Conservation (phyloP, 1,140 invertebrate genomes). For the Cephus cinctus region DNA sequence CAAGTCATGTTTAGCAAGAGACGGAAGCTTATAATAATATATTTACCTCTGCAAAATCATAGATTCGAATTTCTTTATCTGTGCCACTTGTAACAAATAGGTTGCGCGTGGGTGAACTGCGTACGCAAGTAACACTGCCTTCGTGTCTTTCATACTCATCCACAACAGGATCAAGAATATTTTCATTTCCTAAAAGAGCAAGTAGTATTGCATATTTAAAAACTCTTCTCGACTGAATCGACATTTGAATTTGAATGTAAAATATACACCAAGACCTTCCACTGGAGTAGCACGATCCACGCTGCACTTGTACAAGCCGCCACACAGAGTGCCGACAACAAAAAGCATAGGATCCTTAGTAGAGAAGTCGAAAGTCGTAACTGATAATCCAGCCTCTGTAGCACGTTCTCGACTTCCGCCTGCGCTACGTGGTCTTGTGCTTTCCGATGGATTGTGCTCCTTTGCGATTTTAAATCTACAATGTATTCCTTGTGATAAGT, state of each 20-base stretch:
- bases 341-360: conserved; percentile 38
- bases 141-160: conserved; percentile 47
- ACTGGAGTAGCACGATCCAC: conserved; percentile 35
- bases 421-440: conserved; percentile 41
- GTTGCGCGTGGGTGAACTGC: conserved; percentile 42
- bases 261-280: conserved; percentile 29
- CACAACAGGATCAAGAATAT: conserved; percentile 47
- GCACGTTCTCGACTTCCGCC: conserved; percentile 46
- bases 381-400: conserved; percentile 43
- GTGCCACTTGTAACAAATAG: conserved; percentile 43
- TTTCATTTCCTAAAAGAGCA: conserved; percentile 32
- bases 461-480: conserved; percentile 46
- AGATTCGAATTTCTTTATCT: conserved; percentile 51
- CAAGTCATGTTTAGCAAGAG: background rate
- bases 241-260: no score
- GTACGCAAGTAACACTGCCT: conserved; percentile 45
- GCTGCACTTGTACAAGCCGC: conserved; percentile 50
- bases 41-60: conserved; percentile 44
- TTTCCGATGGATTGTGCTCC: conserved; percentile 50
- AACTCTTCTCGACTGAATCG: no score
- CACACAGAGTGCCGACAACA: conserved; percentile 49
- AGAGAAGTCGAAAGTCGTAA: conserved; percentile 51
- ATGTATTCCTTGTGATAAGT: conserved; percentile 36
- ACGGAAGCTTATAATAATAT: conserved; percentile 3
- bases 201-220: no score